These are phyloP conservation scores for Sebastes vulpes DNA, from an alignment of 2,797 vertebrate genomes.

Conservation along the genomic window DNA sequence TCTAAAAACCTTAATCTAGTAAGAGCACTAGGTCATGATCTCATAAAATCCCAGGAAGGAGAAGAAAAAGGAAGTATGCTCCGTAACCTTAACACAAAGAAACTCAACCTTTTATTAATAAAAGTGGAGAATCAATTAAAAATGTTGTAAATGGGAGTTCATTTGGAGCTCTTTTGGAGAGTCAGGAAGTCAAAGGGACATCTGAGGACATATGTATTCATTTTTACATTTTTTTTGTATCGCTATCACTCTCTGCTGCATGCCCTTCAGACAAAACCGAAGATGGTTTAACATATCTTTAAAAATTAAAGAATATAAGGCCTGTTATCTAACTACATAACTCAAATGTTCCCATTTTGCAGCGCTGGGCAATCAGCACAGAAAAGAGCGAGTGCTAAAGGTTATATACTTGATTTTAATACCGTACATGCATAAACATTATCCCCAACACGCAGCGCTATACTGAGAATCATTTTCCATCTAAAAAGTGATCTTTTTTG, in stretches of 20 bases:
- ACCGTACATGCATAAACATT: background rate
- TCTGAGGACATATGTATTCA: constrained; percentile 19
- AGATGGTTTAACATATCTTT: constrained; percentile 21
- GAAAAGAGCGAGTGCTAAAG: background rate
- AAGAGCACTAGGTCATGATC: constrained; percentile 16
- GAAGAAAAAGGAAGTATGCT: background rate
- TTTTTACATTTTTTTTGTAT: constrained; percentile 10
- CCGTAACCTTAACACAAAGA: constrained; percentile 22
- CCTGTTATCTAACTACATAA: constrained; percentile 5
- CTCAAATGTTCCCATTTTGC: constrained; percentile 13
- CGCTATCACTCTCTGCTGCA: constrained; percentile 2
- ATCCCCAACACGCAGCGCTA: background rate
- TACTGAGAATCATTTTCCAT: constrained; percentile 9
- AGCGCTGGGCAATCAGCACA: background rate
- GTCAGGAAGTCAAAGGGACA: constrained; percentile 28
- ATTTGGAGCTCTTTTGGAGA: constrained; percentile 5
- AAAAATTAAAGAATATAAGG: background rate
- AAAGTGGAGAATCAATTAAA: constrained; percentile 4
- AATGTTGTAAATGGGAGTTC: constrained; percentile 21
- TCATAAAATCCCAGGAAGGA: constrained; percentile 29
- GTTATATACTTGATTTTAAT: background rate
- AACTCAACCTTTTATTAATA: constrained; percentile 14
- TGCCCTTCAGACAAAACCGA: constrained; percentile 38
- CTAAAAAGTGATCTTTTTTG: constrained; percentile 4
- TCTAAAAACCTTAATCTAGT: constrained; percentile 41